Conservation (phyloP, 2,797 vertebrate genomes). For the Megaceryle alcyon region DNA sequence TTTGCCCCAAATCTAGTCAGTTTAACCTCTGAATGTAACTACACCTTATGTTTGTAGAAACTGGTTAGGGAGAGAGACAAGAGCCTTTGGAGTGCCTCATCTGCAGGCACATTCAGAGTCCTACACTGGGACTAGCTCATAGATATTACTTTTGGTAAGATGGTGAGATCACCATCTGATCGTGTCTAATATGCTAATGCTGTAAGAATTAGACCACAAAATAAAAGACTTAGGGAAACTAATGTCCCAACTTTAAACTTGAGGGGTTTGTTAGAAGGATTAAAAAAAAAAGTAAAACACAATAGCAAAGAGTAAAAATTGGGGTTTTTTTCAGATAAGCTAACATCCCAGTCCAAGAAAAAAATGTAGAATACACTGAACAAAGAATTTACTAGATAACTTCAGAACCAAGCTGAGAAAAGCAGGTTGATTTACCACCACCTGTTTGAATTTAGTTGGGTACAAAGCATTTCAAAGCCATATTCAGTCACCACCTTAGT, state of each 20-base stretch:
- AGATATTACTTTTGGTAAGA: background rate
- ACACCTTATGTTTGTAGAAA: background rate
- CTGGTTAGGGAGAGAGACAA: background rate
- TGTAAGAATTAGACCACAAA: background rate
- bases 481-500: background rate
- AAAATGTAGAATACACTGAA: conserved; percentile 13
- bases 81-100: background rate
- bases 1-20: background rate
- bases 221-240: background rate
- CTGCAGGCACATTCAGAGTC: background rate
- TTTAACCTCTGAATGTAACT: background rate
- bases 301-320: conserved; percentile 17
- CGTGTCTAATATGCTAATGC: background rate
- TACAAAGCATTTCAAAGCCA: background rate
- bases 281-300: conserved; percentile 21
- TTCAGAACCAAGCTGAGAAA: background rate
- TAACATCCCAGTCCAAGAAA: conserved; percentile 10
- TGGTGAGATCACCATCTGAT: background rate
- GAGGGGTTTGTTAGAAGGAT: background rate
- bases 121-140: background rate
- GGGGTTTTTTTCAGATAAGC: conserved; percentile 38
- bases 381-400: background rate
- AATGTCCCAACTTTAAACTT: background rate
- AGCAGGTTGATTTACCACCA: background rate
- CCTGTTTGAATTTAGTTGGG: background rate